Base-by-base conservation (phyloP, 2,113 vertebrate genomes). In the Callospermophilus lateralis region DNA sequence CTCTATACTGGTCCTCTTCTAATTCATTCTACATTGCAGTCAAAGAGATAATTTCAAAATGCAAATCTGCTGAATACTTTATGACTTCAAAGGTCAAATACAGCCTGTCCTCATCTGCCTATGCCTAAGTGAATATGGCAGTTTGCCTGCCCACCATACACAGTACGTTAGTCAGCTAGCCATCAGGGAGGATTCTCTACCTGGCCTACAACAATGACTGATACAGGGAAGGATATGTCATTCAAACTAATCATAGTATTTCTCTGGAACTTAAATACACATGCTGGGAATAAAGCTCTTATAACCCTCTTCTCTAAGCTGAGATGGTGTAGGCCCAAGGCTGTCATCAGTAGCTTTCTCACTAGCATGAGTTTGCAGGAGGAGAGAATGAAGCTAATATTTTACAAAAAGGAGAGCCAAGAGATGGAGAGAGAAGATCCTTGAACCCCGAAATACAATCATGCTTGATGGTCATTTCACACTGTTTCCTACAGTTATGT, bases 201-300 rank as follows among this genome's bases (percentile, higher is more conserved):
- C 15, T 68, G 51, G 84, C 32, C 83, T 7, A 84, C 48, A 22
- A 68, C 55, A 86, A 30, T 48, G n/a, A 94, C 58, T 76, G 34
- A 89, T 30, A 16, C 45, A 92, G 34, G 20, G 63, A 92, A 81
- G 68, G 42, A 6, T 10, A 80, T 45, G 26, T 77, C 65, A 74
- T 32, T 91, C 81, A 88, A 92, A 74, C 32, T 81, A 90, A 79
- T 95, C 53, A 65, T 74, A 94, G 51, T 95, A 73, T 42, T 85
- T 92, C 45, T 83, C 51, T 85, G 79, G 78, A 61, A 72, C 45
- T 63, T 78, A 85, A 90, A 73, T n/a, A 86, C n/a, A 95, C 42
- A 88, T 22, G 48, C 32, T 78, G 22, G 26, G 15, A 78, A 92
- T 53, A 45, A 78, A 72, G n/a, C 63, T n/a, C 28, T 80, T 55